Conservation (phyloP, 2,888 invertebrate genomes). For the Coelopa pilipes region DNA sequence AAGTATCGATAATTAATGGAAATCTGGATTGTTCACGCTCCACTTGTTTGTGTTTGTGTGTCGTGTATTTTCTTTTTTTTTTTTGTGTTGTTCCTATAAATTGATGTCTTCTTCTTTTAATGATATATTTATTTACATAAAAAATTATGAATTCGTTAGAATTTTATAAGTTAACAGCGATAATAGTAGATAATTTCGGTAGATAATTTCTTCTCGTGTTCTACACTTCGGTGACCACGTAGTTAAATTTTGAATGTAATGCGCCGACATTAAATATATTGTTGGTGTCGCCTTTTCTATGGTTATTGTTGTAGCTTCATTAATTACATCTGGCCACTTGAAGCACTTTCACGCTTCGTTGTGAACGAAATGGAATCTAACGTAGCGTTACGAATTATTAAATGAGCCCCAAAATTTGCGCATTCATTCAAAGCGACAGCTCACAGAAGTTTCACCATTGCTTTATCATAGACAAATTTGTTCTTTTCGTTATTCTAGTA, state of each 20-base stretch:
- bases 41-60: neutral
- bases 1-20: neutral
- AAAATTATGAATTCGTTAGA: too few species aligned
- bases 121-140: neutral
- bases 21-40: neutral
- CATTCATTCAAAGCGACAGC: too few species aligned
- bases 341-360: constrained; percentile 12
- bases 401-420: too few species aligned
- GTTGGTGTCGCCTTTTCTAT: neutral
- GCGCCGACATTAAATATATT: constrained; percentile 21
- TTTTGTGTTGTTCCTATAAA: neutral
- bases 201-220: neutral
- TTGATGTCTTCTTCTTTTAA: neutral
- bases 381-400: neutral
- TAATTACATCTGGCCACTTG: constrained; percentile 28
- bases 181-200: neutral
- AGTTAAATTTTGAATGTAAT: neutral
- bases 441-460: too few species aligned
- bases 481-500: too few species aligned
- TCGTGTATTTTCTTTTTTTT: neutral
- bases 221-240: neutral
- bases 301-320: neutral
- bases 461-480: too few species aligned
- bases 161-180: neutral
- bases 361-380: neutral